Evolutionary conservation across 2,888 invertebrate species (phyloP).

Genomic region (Podabrus alpinus): DNA sequence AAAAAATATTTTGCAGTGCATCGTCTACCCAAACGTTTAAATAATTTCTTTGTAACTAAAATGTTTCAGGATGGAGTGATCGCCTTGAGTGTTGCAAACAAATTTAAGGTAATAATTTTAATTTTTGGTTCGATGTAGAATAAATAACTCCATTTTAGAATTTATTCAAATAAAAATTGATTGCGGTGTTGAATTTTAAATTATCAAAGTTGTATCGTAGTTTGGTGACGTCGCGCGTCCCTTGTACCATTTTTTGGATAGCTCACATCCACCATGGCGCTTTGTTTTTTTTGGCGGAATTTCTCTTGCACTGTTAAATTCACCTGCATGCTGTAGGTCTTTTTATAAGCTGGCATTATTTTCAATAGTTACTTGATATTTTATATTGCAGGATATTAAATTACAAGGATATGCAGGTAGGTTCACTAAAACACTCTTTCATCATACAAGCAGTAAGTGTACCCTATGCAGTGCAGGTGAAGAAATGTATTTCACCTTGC

Average conservation of each 20-base stretch:
- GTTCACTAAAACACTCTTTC: background rate
- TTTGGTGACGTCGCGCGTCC: constrained; percentile 5
- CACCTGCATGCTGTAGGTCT: background rate
- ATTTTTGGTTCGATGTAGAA: background rate
- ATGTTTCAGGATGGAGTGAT: background rate
- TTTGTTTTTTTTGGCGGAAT: background rate
- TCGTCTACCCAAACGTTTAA: background rate
- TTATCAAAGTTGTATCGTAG: background rate
- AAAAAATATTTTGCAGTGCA: background rate
- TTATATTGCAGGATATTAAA: background rate
- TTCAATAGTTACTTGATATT: background rate
- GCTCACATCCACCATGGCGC: background rate
- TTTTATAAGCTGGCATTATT: background rate
- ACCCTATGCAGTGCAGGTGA: background rate
- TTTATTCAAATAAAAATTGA: background rate
- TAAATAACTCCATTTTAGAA: no score
- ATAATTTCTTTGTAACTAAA: background rate
- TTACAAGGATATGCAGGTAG: constrained; percentile 4
- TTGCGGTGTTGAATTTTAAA: background rate
- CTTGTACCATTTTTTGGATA: background rate
- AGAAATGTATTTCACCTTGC: constrained; percentile 22
- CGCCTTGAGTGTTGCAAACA: no score
- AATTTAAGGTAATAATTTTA: background rate
- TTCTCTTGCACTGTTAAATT: background rate
- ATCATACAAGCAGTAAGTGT: background rate